Evolutionary conservation across 2,797 vertebrate species (phyloP).

Genomic region (Rachycentron canadum): DNA sequence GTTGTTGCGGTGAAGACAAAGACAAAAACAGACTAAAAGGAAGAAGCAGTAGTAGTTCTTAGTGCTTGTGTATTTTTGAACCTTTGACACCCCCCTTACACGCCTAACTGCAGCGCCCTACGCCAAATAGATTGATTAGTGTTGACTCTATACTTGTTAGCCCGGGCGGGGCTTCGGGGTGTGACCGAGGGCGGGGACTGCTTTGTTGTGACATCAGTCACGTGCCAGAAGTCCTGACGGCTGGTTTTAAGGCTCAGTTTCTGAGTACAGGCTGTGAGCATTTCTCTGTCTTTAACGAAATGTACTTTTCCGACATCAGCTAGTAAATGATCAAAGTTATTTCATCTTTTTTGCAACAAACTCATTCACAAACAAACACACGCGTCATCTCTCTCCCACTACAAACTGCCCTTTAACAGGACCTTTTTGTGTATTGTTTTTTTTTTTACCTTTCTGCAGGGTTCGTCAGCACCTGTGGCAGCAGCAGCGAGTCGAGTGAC

Average conservation of each 20-base stretch:
- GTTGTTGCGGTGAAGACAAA: background rate
- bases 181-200: too few species aligned
- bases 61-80: background rate
- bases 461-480: constrained; percentile 71
- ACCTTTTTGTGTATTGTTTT: background rate
- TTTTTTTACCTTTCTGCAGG: constrained; percentile 36
- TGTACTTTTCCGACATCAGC: background rate
- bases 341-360: background rate
- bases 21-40: too few species aligned
- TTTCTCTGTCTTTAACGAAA: too few species aligned
- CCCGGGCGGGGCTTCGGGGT: too few species aligned
- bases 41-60: background rate
- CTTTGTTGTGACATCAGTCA: too few species aligned
- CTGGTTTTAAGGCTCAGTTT: too few species aligned
- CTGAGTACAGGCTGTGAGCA: too few species aligned
- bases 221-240: too few species aligned
- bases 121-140: too few species aligned
- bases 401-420: background rate
- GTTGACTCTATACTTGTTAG: too few species aligned
- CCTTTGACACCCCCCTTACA: background rate
- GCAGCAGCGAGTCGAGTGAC: constrained; percentile 73
- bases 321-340: background rate
- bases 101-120: too few species aligned
- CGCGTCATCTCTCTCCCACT: background rate
- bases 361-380: background rate